Evolutionary conservation across 1,140 invertebrate genomes (phyloP).

Genomic region (Lethocerus indicus): DNA sequence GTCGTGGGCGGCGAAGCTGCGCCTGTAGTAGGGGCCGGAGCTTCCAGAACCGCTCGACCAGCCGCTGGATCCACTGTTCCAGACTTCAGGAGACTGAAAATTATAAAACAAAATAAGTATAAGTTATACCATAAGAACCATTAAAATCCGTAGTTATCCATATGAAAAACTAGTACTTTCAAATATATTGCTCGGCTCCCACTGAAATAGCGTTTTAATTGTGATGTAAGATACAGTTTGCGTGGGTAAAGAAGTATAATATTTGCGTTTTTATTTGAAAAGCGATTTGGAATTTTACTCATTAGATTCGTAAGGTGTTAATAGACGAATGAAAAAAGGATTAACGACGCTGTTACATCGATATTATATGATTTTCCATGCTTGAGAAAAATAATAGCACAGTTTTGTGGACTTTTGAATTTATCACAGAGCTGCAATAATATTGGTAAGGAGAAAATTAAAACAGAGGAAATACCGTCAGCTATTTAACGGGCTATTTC

Average conservation of each 20-base stretch:
- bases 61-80: constrained; percentile 17
- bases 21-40: constrained; percentile 3
- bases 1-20: constrained; percentile 8
- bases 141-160: background rate
- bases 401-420: too few relatives aligned
- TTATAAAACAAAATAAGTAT: background rate
- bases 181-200: background rate
- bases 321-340: too few relatives aligned
- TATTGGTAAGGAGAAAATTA: too few relatives aligned
- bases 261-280: background rate
- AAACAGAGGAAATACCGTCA: too few relatives aligned
- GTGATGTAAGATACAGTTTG: background rate
- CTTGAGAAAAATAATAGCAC: too few relatives aligned
- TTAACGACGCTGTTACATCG: too few relatives aligned
- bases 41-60: constrained; percentile 18
- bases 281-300: too few relatives aligned
- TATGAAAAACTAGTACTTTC: background rate
- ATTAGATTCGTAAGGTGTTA: too few relatives aligned
- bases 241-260: background rate
- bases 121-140: background rate
- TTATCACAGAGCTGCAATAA: too few relatives aligned
- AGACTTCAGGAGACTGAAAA: constrained; percentile 6
- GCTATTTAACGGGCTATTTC: too few relatives aligned
- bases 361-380: too few relatives aligned
- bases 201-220: background rate